Evolutionary conservation across 2,797 vertebrate genomes (phyloP), one percentile per base, ranked within the genome.

Genomic region (Gymnoscopelus braueri): DNA sequence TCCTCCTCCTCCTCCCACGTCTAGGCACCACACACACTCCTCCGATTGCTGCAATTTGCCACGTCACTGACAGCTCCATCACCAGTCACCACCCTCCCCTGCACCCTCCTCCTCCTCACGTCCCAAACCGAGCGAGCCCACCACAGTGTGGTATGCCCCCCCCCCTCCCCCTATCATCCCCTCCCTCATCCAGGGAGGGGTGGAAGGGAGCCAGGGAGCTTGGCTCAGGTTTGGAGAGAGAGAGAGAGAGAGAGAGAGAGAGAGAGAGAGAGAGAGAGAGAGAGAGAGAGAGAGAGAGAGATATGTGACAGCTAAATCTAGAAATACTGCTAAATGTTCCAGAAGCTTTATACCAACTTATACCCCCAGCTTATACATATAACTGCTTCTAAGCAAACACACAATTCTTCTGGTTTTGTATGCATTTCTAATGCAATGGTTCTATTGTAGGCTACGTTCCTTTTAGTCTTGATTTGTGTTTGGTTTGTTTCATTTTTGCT

Each of bases 31-130:
- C 71, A 81, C 63, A 83, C 83, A 85, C 44, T 83, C 87, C 68
- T 74, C 70, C 64, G 65, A 84, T 83, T 91, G 88, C 92, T 87
- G 92, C 92, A 92, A 89, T 92, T 92, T 84, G 84, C 75, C 75
- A 86, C 90, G 90, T 90, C 87, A 88, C 39, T 44, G 39, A 44
- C 39, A 8, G 39, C 39, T 44, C 39, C 39, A 44, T 44, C n/a
- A n/a, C n/a, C n/a, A n/a, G n/a, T 59, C 65, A 51, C 3, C 51
- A 4, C 9, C 49, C 39, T 8, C 65, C 68, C 67, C 52, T 65
- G 48, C 78, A 52, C 67, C 73, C 23, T 69, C 59, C 50, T 19
- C 53, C 61, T n/a, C 15, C 69, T 26, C 57, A 48, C 12, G 65
- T 71, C 78, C 72, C 29, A 61, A 59, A 69, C 65, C 81, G 61